Conservation (phyloP, 1,140 invertebrate species). For the Cotesia glomerata region DNA sequence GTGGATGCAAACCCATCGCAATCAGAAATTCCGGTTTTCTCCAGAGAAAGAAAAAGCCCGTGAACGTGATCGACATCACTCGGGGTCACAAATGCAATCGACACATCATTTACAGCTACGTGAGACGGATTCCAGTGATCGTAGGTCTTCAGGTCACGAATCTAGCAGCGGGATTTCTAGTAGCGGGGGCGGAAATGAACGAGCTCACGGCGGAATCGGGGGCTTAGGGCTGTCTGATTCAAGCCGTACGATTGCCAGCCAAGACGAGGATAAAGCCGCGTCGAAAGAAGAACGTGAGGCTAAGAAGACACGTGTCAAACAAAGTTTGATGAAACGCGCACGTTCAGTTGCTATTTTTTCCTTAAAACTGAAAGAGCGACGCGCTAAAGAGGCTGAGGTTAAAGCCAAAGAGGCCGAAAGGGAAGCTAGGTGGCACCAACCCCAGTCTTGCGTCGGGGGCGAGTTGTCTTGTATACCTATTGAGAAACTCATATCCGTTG, state of each 20-base stretch:
- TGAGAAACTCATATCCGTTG: conserved; percentile 70
- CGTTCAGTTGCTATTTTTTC: conserved; percentile 84
- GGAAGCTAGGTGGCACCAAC: conserved; percentile 63
- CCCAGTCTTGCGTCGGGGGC: conserved; percentile 73
- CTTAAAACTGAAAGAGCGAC: conserved; percentile 75
- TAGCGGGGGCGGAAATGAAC: conserved; percentile 42
- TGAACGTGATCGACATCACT: conserved; percentile 45
- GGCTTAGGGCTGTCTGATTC: conserved; percentile 61
- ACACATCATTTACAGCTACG: conserved; percentile 46
- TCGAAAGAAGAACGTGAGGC: conserved; percentile 68
- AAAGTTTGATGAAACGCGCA: conserved; percentile 79
- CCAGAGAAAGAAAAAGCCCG: conserved; percentile 55
- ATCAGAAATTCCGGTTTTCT: conserved; percentile 58
- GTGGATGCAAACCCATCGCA: conserved; percentile 52
- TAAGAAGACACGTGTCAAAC: conserved; percentile 74
- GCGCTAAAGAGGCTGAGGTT: conserved; percentile 75
- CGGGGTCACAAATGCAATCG: conserved; percentile 40
- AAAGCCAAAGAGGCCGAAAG: conserved; percentile 63
- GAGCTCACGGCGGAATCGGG: conserved; percentile 42
- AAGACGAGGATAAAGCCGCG: conserved; percentile 60
- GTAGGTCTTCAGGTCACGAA: conserved; percentile 40
- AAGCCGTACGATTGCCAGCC: conserved; percentile 64
- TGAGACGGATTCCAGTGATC: conserved; percentile 44
- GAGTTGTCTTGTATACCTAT: conserved; percentile 83
- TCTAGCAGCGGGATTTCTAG: conserved; percentile 31